Evolutionary conservation across 2,797 vertebrate species (phyloP).

Genomic region (Amblyraja radiata): DNA sequence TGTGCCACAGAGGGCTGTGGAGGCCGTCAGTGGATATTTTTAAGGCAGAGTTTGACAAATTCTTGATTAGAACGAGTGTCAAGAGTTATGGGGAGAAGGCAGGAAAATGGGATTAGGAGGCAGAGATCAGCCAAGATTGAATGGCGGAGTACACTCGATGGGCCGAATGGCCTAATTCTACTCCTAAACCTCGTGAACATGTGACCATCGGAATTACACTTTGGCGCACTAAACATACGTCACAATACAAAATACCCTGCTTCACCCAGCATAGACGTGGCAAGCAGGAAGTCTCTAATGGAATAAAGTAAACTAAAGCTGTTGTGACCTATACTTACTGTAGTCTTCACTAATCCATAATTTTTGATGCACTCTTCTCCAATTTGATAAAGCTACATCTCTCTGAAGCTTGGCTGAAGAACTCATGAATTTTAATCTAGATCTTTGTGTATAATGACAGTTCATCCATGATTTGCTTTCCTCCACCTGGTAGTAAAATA

Average conservation of each 20-base stretch:
- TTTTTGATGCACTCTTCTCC: background rate
- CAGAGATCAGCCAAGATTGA: too few relatives aligned
- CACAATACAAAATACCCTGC: background rate
- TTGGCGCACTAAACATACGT: background rate
- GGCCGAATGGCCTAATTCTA: too few relatives aligned
- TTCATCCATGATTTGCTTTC: background rate
- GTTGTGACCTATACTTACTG: background rate
- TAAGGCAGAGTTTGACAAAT: too few relatives aligned
- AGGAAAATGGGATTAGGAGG: too few relatives aligned
- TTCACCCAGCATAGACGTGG: too few relatives aligned
- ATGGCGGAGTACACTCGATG: too few relatives aligned
- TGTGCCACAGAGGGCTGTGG: too few relatives aligned
- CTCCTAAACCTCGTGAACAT: too few relatives aligned
- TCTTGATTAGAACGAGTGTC: too few relatives aligned
- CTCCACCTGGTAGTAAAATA: too few relatives aligned
- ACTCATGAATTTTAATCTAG: background rate
- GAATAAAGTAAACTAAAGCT: background rate
- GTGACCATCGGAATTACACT: background rate
- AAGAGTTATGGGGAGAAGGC: too few relatives aligned
- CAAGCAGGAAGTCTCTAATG: background rate
- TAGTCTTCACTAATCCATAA: background rate
- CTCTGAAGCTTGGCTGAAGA: background rate
- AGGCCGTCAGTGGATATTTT: too few relatives aligned
- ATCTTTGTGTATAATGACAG: background rate
- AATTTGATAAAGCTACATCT: background rate